phyloP scores from a whole-genome alignment of 2,888 invertebrate species.

The Nudaria mundana region DNA sequence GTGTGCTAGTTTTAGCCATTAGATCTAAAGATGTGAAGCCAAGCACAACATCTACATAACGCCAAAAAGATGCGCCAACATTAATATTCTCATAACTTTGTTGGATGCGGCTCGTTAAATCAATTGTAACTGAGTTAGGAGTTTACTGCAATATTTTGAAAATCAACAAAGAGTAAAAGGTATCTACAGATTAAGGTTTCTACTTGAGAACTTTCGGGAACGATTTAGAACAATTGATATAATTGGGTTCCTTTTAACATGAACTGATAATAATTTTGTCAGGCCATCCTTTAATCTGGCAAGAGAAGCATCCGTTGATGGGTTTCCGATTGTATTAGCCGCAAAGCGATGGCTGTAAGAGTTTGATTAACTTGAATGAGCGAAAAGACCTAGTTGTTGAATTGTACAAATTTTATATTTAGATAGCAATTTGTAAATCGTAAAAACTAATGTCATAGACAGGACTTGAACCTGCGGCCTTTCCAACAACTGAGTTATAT shows the following conservation, averaged over 20 bases:
- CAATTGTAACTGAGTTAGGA: not conserved
- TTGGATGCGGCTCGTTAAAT: not conserved
- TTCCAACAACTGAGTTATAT: no score
- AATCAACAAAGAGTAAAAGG: conserved; percentile 16
- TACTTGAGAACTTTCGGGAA: conserved; percentile 21
- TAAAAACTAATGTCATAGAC: no score
- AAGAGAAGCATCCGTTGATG: conserved; percentile 57
- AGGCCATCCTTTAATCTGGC: conserved; percentile 56
- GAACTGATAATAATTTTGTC: conserved; percentile 49
- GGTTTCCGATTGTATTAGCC: conserved; percentile 73
- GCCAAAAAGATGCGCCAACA: no score
- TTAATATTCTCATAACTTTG: conserved; percentile 1
- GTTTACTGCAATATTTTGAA: conserved; percentile 6
- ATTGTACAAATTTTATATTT: no score
- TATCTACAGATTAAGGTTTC: conserved; percentile 18
- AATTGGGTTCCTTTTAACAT: conserved; percentile 27
- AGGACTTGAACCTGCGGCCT: no score
- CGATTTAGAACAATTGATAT: no score
- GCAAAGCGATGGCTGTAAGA: conserved; percentile 46
- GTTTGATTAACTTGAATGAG: conserved; percentile 62
- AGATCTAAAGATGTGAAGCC: no score
- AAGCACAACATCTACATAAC: no score
- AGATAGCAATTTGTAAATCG: no score
- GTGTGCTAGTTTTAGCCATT: no score
- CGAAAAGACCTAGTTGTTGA: conserved; percentile 48